Evolutionary conservation across 1,140 invertebrate species (phyloP).

Genomic region (Drosophila pallidifrons): DNA sequence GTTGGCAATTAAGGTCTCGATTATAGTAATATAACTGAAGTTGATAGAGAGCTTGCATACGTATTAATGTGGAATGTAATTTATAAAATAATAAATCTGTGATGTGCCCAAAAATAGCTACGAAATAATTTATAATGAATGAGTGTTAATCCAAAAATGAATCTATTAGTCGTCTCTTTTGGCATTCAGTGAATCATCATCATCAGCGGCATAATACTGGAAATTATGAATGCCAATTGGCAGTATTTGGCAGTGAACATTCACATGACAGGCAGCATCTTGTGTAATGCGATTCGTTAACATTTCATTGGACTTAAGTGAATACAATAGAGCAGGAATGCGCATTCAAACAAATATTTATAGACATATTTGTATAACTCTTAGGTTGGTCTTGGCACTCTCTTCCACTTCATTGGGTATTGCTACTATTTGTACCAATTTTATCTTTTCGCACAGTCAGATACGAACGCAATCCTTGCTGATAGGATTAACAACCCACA

Average conservation of each 20-base stretch:
- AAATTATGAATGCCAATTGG: not conserved
- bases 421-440: slow-evolving; percentile 30
- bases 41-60: not conserved
- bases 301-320: slow-evolving; percentile 45
- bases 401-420: slow-evolving; percentile 48
- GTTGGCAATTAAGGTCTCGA: not conserved
- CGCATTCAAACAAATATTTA: slow-evolving; percentile 52
- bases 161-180: not conserved
- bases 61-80: not conserved
- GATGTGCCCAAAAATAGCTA: not conserved
- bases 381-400: slow-evolving; percentile 2
- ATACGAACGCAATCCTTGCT: slow-evolving; percentile 20
- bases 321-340: slow-evolving; percentile 14
- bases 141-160: not conserved
- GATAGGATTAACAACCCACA: slow-evolving; percentile 48
- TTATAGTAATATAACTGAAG: slow-evolving; percentile 6
- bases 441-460: slow-evolving; percentile 37
- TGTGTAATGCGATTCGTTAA: slow-evolving; percentile 19
- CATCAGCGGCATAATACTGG: not conserved
- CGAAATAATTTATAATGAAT: not conserved
- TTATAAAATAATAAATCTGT: not conserved
- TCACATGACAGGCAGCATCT: not conserved
- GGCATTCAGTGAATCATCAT: not conserved
- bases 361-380: slow-evolving; percentile 34
- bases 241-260: not conserved